phyloP scores from a whole-genome alignment of 2,113 vertebrate species.

The Rhinolophus sinicus region DNA sequence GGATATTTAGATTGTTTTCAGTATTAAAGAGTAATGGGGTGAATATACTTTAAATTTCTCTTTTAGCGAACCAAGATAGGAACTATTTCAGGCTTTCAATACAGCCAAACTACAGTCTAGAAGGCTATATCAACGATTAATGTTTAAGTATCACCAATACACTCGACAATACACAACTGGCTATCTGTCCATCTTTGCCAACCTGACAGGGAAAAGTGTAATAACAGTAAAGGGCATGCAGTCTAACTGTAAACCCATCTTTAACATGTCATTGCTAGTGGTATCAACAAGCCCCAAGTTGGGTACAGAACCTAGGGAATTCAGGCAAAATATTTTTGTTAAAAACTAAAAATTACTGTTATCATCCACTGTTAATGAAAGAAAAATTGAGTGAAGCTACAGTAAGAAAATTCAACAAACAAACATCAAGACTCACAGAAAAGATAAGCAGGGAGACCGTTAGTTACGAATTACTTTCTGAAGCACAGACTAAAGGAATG shows the following conservation, averaged over 20 bases:
- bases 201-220: background rate
- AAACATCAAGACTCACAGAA: background rate
- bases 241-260: background rate
- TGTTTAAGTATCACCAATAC: background rate
- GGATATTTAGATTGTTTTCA: background rate
- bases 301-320: background rate
- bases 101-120: background rate
- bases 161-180: background rate
- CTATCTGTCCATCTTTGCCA: background rate
- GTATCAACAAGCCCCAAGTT: background rate
- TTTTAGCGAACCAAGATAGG: background rate
- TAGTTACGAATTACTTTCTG: constrained; percentile 1
- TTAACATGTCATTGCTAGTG: background rate
- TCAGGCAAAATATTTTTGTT: background rate
- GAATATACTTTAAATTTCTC: background rate
- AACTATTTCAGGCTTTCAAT: background rate
- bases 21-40: background rate
- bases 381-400: background rate
- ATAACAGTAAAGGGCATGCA: background rate
- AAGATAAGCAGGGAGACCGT: background rate
- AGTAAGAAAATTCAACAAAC: background rate
- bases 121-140: background rate
- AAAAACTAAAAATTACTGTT: background rate
- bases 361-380: background rate
- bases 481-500: constrained; percentile 10